Base-by-base conservation (phyloP, 2,113 vertebrate species). In the Rhizomys pruinosus region DNA sequence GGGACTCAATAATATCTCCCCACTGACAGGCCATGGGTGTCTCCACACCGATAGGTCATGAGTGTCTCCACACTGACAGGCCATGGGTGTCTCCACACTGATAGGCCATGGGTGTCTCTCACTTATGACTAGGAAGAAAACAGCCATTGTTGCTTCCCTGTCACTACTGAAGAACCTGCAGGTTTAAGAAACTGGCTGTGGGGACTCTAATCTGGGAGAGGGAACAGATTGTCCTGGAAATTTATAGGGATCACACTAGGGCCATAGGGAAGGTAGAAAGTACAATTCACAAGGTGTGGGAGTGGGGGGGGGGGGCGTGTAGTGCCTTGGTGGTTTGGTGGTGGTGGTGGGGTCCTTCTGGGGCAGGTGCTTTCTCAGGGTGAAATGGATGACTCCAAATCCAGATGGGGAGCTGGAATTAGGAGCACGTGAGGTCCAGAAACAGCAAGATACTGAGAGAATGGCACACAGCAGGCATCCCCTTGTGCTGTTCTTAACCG, bases 301-400 rank as follows among this genome's bases (percentile, higher is more conserved):
- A n/a, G n/a, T 52, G 47, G 47, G 20, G 29, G 34, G 17, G 37
- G 59, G 22, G 16, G 12, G 10, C 12, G 4, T 47, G 1, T 5
- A 25, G 27, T 89, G n/a, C 19, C 12, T 37, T 2, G 0, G 7
- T 57, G 15, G 22, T 11, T 0, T 3, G n/a, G 11, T 2, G 0
- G 7, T 57, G 15, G 22, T 11, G 0, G 3, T 42, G 11, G 6
- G n/a, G 32, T n/a, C 63, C 15, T 25, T 44, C 6, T 52, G 47
- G 29, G 19, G 29, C 66, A 47, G 42, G 42, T 47, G 10, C 39
- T 66, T 66, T 66, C 61, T 64, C 80, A 8, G 61, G 32, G 39
- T 44, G 13, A 44, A 64, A 64, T 17, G 12, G 42, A 82, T 1
- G 3, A 64, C 8, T 74, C 25, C 37, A 64, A 81, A 42, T 27